Percentiles rank a stretch among this genome's conserved stretches.
Evolutionary conservation across 2,797 vertebrate species (phyloP).

Genomic region (Takifugu ocellatus): DNA sequence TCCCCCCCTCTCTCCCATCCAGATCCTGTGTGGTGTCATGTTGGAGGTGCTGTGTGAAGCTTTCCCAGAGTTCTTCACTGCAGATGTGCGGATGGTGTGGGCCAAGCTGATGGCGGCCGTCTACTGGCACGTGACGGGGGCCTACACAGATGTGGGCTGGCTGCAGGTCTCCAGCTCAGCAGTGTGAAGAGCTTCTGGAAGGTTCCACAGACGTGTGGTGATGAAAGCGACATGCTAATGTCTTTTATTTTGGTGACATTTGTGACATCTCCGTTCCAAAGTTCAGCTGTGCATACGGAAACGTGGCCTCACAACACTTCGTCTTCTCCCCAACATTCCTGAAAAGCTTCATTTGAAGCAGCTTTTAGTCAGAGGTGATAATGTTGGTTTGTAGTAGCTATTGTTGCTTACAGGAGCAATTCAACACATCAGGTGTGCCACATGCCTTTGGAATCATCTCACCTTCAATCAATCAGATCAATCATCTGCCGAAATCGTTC

Average conservation of each 20-base stretch:
- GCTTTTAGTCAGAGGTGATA: too few species aligned
- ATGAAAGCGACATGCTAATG: slow-evolving; percentile 42
- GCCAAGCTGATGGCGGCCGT: slow-evolving; percentile 87
- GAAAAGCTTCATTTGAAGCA: too few species aligned
- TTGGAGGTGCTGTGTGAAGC: slow-evolving; percentile 91
- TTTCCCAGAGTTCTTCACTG: slow-evolving; percentile 86
- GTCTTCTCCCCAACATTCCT: slow-evolving; percentile 9
- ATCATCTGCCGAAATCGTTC: too few species aligned
- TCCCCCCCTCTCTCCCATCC: slow-evolving; percentile 7
- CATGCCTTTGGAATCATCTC: too few species aligned
- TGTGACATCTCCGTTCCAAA: slow-evolving; percentile 20
- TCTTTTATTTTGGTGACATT: neutral
- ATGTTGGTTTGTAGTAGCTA: too few species aligned
- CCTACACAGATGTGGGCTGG: slow-evolving; percentile 96
- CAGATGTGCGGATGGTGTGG: slow-evolving; percentile 89
- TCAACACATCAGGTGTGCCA: too few species aligned
- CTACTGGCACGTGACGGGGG: slow-evolving; percentile 89
- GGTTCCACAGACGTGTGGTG: slow-evolving; percentile 31
- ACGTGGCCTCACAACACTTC: slow-evolving; percentile 36
- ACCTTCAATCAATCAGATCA: too few species aligned
- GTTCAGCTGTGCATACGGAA: slow-evolving; percentile 27
- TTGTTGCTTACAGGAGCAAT: too few species aligned
- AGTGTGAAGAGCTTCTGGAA: slow-evolving; percentile 62
- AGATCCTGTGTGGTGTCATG: slow-evolving; percentile 91
- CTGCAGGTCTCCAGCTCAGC: slow-evolving; percentile 87